These are phyloP conservation scores for Myiagra hebetior DNA, from an alignment of 2,113 vertebrate genomes.

Conservation along the genomic window DNA sequence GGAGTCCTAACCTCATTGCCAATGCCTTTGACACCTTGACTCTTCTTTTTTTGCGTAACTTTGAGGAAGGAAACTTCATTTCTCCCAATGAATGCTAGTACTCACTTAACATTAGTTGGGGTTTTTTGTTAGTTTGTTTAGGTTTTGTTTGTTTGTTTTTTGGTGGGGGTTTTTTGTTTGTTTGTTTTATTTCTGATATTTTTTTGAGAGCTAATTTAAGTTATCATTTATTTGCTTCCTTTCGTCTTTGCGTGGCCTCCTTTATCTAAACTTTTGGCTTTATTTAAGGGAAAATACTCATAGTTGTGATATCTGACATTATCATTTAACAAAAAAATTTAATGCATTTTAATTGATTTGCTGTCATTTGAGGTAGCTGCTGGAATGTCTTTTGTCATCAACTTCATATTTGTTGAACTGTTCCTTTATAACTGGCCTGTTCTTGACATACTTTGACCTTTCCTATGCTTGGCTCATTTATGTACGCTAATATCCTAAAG, in stretches of 20 bases:
- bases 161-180: fast-evolving
- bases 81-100: not conserved
- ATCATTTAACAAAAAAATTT: not conserved
- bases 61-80: not conserved
- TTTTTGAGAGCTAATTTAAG: not conserved
- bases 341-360: not conserved
- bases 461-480: fast-evolving
- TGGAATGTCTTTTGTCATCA: not conserved
- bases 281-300: not conserved
- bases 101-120: not conserved
- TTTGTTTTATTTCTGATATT: not conserved
- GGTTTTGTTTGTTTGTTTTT: not conserved
- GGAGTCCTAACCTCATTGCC: not conserved
- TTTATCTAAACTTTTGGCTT: not conserved
- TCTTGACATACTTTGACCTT: not conserved
- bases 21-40: not conserved
- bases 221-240: not conserved
- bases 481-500: not conserved
- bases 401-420: not conserved
- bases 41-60: not conserved
- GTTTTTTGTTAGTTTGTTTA: not conserved
- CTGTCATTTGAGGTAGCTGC: not conserved
- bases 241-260: not conserved
- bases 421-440: not conserved
- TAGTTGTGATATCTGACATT: not conserved